A percentile compares a stretch with the other conserved stretches of the same genome.
These are phyloP conservation scores for Limnephilus lunatus DNA, from an alignment of 2,888 invertebrate species.

Conservation along the genomic window DNA sequence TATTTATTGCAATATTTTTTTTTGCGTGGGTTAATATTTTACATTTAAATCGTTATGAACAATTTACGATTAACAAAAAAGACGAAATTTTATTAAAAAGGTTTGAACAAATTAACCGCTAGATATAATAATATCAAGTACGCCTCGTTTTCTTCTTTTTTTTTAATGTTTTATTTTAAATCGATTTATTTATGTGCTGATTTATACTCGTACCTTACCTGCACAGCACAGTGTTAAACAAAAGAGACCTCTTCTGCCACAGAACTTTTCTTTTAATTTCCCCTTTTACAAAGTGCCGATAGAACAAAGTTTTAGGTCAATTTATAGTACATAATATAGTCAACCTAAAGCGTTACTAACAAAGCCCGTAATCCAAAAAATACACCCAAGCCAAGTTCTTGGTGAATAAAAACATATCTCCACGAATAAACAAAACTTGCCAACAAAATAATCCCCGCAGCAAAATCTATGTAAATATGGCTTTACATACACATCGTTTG, in stretches of 20 bases:
- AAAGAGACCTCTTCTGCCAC: not conserved
- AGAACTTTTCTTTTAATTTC: not conserved
- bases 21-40: too few species aligned
- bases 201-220: not conserved
- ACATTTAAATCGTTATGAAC: too few species aligned
- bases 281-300: not conserved
- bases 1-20: too few species aligned
- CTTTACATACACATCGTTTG: constrained; percentile 15
- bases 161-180: too few species aligned
- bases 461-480: not conserved
- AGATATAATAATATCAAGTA: too few species aligned
- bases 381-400: not conserved
- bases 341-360: not conserved
- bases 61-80: too few species aligned
- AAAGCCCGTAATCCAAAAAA: not conserved
- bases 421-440: not conserved
- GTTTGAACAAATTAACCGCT: too few species aligned
- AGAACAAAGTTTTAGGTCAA: not conserved
- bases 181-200: not conserved
- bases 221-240: not conserved
- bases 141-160: too few species aligned
- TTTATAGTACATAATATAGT: not conserved
- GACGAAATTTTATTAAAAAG: too few species aligned
- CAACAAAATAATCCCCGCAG: not conserved
- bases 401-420: not conserved